Percentiles rank a stretch among this genome's conserved stretches.
Conservation (phyloP, 2,113 vertebrate genomes). For the Petroica traversi region DNA sequence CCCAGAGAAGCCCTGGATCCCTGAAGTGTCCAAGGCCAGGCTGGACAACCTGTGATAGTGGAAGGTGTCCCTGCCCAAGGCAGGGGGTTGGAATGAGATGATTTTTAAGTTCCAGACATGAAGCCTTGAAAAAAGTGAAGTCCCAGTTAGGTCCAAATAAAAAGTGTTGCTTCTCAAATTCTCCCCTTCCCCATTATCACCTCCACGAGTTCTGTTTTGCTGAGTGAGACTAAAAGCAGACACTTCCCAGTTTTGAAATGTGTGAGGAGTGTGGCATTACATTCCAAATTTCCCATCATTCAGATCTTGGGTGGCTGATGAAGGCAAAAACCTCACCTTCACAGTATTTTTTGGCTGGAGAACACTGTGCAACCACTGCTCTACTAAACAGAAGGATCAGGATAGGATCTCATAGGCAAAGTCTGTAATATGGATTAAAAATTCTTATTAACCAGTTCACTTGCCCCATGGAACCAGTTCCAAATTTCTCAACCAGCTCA, state of each 20-base stretch:
- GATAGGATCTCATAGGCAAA: background rate
- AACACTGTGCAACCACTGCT: background rate
- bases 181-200: background rate
- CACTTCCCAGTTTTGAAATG: background rate
- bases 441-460: accelerated
- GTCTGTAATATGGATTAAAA: background rate
- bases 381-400: no score
- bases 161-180: background rate
- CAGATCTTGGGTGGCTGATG: background rate
- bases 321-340: background rate
- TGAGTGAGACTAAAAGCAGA: background rate
- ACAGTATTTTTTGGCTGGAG: background rate
- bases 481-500: background rate
- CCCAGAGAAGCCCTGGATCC: background rate
- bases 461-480: background rate
- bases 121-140: background rate
- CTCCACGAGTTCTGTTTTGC: background rate
- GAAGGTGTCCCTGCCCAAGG: background rate
- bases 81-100: background rate
- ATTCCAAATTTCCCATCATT: background rate
- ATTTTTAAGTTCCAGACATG: background rate
- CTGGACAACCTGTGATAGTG: accelerated
- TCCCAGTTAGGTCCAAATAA: background rate
- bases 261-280: background rate
- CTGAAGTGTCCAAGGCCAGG: background rate